Evolutionary conservation across 2,797 vertebrate genomes (phyloP), one percentile per base, ranked within the genome.

Genomic region (Telmatherina bonti): DNA sequence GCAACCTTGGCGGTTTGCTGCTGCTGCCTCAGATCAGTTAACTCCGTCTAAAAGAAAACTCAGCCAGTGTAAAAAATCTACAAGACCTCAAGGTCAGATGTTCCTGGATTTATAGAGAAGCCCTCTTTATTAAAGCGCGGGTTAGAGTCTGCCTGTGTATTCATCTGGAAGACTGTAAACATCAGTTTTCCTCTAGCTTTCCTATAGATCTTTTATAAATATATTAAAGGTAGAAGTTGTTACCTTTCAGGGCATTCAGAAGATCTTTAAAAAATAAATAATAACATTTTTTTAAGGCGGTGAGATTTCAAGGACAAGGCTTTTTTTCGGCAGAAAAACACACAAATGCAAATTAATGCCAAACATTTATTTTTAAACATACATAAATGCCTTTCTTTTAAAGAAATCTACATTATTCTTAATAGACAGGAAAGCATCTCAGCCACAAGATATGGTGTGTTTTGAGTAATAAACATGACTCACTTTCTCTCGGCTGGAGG

Each of bases 381-480:
- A 29, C 63, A 69, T n/a, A 62, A 63, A 53, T 20, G 55, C 26
- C 31, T 58, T 38, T 27, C 52, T 54, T 35, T 54, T n/a, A n/a
- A n/a, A n/a, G n/a, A n/a, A n/a, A 56, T 78, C 36, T 73, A 30
- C 49, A 58, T 83, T 82, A 64, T 38, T 70, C 45, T 72, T 74
- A 67, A 85, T 74, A 73, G 73, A 58, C 59, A 77, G 57, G 12
- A 71, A 83, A 82, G 78, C 79, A 67, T 67, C 81, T 84, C 79
- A 80, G 70, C 70, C 64, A 74, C 63, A 78, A 89, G 83, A 82
- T 77, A 72, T 60, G 74, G 54, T 70, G 62, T 62, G 75, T 79
- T 84, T 82, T 81, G 70, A 84, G 74, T 74, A 83, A 89, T 77
- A 75, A 76, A 80, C 45, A 9, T 90, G 88, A 92, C 76, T 91